A percentile compares a stretch with the other conserved stretches of the same genome.
phyloP scores from a whole-genome alignment of 1,140 invertebrate species.

The Brachionus sp. region DNA sequence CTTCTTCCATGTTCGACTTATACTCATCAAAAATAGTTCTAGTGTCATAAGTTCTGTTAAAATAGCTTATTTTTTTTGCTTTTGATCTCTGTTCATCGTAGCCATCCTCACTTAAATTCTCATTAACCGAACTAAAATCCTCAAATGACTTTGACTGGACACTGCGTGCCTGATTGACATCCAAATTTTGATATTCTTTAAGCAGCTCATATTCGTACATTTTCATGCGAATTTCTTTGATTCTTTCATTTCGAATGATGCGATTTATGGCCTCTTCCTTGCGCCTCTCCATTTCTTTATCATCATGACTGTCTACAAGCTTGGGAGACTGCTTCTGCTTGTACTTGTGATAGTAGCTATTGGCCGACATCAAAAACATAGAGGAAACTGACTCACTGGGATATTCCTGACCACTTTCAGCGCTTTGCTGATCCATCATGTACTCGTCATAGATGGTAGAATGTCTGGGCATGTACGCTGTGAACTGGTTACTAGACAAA shows the following conservation, averaged over 20 bases:
- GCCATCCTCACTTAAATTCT: not conserved
- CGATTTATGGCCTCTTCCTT: conserved; percentile 41
- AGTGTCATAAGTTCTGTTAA: not conserved
- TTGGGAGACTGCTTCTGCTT: conserved; percentile 8
- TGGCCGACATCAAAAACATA: conserved; percentile 29
- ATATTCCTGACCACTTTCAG: not conserved
- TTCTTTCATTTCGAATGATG: conserved; percentile 42
- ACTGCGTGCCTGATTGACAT: not conserved
- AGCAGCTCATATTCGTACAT: conserved; percentile 35
- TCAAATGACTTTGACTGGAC: not conserved
- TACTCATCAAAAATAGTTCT: conserved; percentile 54
- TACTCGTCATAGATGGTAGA: conserved; percentile 18
- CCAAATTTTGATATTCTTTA: conserved; percentile 23
- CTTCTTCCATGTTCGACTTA: conserved; percentile 46
- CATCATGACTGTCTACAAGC: not conserved
- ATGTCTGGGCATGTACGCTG: not conserved
- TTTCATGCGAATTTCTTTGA: conserved; percentile 43
- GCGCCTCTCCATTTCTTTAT: conserved; percentile 5
- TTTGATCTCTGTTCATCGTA: not conserved
- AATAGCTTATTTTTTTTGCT: not conserved
- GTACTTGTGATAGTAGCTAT: conserved; percentile 41
- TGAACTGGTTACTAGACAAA: not conserved
- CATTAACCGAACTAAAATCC: not conserved
- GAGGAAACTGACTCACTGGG: conserved; percentile 27
- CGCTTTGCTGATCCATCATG: not conserved